Evolutionary conservation across 2,888 invertebrate genomes (phyloP), one percentile per base, ranked within the genome.

Genomic region (Pterostichus niger): DNA sequence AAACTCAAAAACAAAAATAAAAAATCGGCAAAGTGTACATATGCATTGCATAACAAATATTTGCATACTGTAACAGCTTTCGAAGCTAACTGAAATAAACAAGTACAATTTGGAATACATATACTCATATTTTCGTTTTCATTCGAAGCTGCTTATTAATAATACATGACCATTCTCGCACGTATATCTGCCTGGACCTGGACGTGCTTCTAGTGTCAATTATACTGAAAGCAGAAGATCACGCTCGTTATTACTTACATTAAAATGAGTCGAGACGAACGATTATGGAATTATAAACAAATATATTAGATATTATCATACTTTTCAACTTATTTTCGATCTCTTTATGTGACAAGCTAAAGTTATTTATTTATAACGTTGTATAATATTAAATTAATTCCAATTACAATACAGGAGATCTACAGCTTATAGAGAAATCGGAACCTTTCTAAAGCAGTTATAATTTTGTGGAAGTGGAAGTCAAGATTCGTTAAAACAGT

Each of bases 141-240:
- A 44, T 71, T 17, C 44, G n/a, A 44, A 44, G 68, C 68, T 13
- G 68, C 68, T 71, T 71, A 71, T 71, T 44, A 71, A 71, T 71
- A 71, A 44, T 71, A 71, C 68, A 71, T 46, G 40, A 33, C 40
- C 44, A 71, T 71, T 17, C 13, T 13, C 68, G 6, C 40, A 24
- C 68, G 68, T 71, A 71, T 4, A 17, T 71, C 40, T 44, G 17
- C 15, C 17, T 2, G 68, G 15, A 44, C 15, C 17, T 2, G 68
- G 15, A 71, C 68, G 68, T 71, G 68, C 40, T 40, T 44, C 17
- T 17, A 44, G 68, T 71, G 17, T 40, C 46, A 71, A 71, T 71
- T 71, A 44, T 9, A 44, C 64, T 35, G 7, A 15, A 44, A 11
- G 40, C 44, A 1, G 4, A 3, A 15, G 68, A 71, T 71, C 68